Base-by-base conservation (phyloP, 2,113 vertebrate genomes). In the Microcebus tavaratra region DNA sequence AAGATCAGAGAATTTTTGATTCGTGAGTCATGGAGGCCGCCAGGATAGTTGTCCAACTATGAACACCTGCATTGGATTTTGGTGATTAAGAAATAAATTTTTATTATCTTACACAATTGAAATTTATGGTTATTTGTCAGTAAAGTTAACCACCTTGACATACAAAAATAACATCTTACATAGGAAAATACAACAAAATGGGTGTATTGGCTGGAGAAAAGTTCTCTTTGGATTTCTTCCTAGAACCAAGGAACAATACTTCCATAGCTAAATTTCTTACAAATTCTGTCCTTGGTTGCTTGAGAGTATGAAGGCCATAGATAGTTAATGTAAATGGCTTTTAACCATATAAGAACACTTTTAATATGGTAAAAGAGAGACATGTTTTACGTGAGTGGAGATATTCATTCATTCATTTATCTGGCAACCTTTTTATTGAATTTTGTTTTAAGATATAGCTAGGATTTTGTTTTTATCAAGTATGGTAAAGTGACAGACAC, bases 91-190 rank as follows among this genome's bases (percentile, higher is more conserved):
- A 91, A 78, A 83, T 91, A 91, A 12, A 65, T 97, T 93, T 97
- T 91, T 97, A 91, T 95, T 94, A 79, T 93, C 83, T 80, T 86
- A 76, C 3, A 15, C 59, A 95, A 91, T 68, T 88, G 93, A 94
- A 93, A 80, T 93, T 94, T 93, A 75, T 15, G 39, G 29, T 91
- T 97, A 79, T 93, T 95, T 97, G 90, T 94, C 90, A 89, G 7
- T 80, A 80, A 13, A 61, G 53, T 87, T 89, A 95, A 97, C 79
- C 65, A 65, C 63, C 2, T 67, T 96, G 93, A 39, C 63, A 84
- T 75, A 84, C 23, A 83, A 80, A 94, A 91, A 91, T 55, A 80
- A 57, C 23, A 61, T 83, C 39, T 93, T 53, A 48, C 59, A 73
- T 36, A 75, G 81, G 63, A 90, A 78, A 81, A 72, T 42, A 67